Evolutionary conservation across 53 echinoderm and acorn worm genomes (phyloP), one percentile per base, ranked within the genome.

Genomic region (Patiria pectinifera): DNA sequence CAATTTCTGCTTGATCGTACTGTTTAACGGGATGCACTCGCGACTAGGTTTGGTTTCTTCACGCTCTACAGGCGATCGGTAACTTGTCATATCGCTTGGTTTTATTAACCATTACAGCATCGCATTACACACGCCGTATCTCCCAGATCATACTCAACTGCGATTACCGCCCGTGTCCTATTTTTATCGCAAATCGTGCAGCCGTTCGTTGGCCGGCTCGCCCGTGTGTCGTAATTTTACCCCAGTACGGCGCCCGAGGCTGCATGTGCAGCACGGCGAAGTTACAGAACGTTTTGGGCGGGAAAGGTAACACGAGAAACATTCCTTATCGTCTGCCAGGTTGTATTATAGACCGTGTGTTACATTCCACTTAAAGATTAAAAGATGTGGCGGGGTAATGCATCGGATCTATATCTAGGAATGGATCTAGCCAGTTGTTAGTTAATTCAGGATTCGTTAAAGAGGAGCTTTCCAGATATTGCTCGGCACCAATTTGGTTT

Each of bases 271-370:
- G 76, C 85, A 21, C 10, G 23, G 61, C 44, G 60, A 15, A 88
- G 78, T 88, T 35, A 45, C 60, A 62, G 60, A 16, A 58, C 15
- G 58, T 78, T 66, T 53, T 88, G 62, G 77, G 79, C 78, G 78
- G 88, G 79, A 88, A 88, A 35, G 26, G 88, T 78, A 86, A 86
- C 76, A 53, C 12, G 82, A 82, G 59, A 82, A 21, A 58, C 53
- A n/a, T 82, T 82, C 59, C 45, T 44, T 53, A 59, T 82, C 9
- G 82, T 59, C 44, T 59, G 82, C 24, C 22, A 59, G 82, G 82
- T 59, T 59, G 18, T 53, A 82, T 82, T 82, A 47, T 74, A 23
- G 79, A 8, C 59, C 82, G 59, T 59, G 59, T n/a, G 45, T 79
- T 79, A 44, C 74, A 74, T 14, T 19, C 35, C 35, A 18, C 45